Conservation (phyloP, 2,113 vertebrate species). For the Bucco capensis region DNA sequence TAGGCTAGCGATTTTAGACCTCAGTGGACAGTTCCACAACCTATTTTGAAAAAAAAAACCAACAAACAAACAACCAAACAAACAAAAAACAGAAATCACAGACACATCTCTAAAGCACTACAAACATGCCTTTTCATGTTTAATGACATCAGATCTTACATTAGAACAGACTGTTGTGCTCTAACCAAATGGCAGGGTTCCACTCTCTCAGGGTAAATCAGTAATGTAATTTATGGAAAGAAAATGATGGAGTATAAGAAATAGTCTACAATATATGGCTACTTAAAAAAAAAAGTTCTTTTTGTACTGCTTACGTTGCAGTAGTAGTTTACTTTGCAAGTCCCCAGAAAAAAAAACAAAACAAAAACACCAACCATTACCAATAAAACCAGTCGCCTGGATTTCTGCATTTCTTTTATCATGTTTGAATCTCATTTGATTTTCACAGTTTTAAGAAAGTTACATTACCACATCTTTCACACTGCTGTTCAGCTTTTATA, state of each 20-base stretch:
- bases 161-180: background rate
- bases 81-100: background rate
- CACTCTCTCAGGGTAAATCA: background rate
- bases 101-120: background rate
- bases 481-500: background rate
- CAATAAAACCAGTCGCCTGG: background rate
- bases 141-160: background rate
- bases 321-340: background rate
- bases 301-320: background rate
- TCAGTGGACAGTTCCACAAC: background rate
- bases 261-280: background rate
- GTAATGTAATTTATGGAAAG: background rate
- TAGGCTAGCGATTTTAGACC: background rate
- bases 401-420: background rate
- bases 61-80: too few relatives aligned
- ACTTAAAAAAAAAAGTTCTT: background rate
- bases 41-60: too few relatives aligned
- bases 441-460: background rate
- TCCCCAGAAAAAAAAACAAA: background rate
- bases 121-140: background rate
- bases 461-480: background rate
- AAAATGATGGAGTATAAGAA: background rate
- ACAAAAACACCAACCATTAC: background rate
- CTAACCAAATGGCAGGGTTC: background rate
- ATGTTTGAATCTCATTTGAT: background rate